Evolutionary conservation across 2,888 invertebrate species (phyloP).

Genomic region (Leucoma salicis): DNA sequence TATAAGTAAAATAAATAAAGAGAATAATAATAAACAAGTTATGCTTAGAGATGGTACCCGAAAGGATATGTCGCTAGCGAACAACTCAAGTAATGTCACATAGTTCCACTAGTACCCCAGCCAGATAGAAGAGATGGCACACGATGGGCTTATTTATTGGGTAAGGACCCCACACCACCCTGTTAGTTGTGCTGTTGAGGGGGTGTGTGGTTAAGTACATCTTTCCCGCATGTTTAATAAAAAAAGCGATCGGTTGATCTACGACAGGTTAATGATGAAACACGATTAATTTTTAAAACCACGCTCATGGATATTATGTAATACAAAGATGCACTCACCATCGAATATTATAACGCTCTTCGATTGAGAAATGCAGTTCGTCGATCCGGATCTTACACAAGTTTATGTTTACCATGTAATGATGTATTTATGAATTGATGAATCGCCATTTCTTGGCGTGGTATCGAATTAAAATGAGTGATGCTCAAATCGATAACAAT

Average conservation of each 20-base stretch:
- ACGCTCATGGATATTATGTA: slow-evolving; percentile 37
- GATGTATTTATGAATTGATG: slow-evolving; percentile 69
- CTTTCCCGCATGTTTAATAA: no score
- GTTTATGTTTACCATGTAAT: slow-evolving; percentile 54
- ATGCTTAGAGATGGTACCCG: no score
- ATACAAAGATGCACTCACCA: slow-evolving; percentile 42
- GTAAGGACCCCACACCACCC: no score
- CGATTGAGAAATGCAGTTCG: slow-evolving; percentile 52
- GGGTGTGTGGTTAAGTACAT: no score
- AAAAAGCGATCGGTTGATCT: slow-evolving; percentile 14
- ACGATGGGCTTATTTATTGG: no score
- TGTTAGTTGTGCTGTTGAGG: no score
- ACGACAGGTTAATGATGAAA: slow-evolving; percentile 9
- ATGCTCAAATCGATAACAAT: slow-evolving; percentile 60
- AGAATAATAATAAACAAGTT: no score
- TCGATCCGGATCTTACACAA: slow-evolving; percentile 47
- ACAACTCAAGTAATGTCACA: no score
- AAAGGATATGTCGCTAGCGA: no score
- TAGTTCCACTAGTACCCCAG: no score
- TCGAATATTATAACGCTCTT: slow-evolving; percentile 54
- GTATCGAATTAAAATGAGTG: slow-evolving; percentile 66
- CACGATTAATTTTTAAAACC: slow-evolving; percentile 31
- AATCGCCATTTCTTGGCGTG: slow-evolving; percentile 43
- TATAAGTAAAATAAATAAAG: no score
- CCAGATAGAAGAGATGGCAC: no score